Conservation (phyloP, 2,888 invertebrate genomes). For the Patella pellucida region DNA sequence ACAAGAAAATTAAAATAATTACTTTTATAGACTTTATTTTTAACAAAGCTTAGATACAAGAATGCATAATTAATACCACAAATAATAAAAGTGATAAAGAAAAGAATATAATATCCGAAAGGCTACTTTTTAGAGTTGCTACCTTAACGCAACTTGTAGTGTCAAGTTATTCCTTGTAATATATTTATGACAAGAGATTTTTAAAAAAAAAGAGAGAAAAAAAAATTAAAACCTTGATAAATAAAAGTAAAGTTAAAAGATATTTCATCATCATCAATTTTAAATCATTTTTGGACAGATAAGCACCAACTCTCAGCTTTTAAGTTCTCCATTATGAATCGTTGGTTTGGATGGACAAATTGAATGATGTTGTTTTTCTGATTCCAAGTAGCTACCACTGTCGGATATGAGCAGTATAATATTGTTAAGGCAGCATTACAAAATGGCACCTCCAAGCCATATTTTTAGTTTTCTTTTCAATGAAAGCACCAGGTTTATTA, state of each 20-base stretch:
- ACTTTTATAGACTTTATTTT: slow-evolving; percentile 26
- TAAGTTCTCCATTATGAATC: too few species aligned
- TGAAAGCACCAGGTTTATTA: slow-evolving; percentile 9
- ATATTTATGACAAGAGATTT: too few species aligned
- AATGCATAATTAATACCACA: slow-evolving; percentile 34
- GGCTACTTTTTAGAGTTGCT: slow-evolving; percentile 34
- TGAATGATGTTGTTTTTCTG: too few species aligned
- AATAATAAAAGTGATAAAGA: slow-evolving; percentile 26
- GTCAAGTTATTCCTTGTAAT: background rate
- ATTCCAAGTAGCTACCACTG: slow-evolving; percentile 2
- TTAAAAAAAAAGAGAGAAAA: too few species aligned
- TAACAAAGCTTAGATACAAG: slow-evolving; percentile 40
- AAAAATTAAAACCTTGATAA: too few species aligned
- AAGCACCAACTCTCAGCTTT: too few species aligned
- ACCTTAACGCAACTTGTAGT: slow-evolving; percentile 16
- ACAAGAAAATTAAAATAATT: slow-evolving; percentile 11
- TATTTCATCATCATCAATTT: too few species aligned
- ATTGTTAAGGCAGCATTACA: background rate
- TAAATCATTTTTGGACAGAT: too few species aligned
- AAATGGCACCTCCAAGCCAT: background rate
- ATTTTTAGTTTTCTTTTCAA: background rate
- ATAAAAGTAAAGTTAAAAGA: too few species aligned
- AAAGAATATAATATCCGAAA: slow-evolving; percentile 22
- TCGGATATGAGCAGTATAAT: background rate
- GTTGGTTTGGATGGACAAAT: too few species aligned